Evolutionary conservation across 2,888 invertebrate genomes (phyloP).

Genomic region (Dyspetes luteomarginatus): DNA sequence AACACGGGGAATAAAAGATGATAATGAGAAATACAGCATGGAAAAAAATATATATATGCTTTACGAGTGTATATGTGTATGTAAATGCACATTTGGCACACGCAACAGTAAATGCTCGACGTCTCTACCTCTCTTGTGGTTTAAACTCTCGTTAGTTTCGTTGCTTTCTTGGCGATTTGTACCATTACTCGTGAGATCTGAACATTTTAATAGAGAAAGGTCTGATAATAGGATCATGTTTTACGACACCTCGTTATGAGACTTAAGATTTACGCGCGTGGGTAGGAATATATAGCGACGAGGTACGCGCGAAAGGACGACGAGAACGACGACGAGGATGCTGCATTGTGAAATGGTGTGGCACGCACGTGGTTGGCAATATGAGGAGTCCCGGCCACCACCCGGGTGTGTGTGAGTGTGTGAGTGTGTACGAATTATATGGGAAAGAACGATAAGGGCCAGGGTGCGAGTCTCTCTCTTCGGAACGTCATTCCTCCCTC

Average conservation of each 20-base stretch:
- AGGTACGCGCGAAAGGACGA: slow-evolving; percentile 56
- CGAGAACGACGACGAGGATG: slow-evolving; percentile 44
- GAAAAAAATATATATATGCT: slow-evolving; percentile 46
- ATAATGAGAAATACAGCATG: slow-evolving; percentile 30
- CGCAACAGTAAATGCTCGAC: slow-evolving; percentile 24
- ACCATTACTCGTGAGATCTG: slow-evolving; percentile 66
- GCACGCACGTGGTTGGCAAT: slow-evolving; percentile 64
- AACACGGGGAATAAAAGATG: slow-evolving; percentile 63
- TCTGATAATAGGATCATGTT: slow-evolving; percentile 82
- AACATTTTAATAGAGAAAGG: slow-evolving; percentile 74
- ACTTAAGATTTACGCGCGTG: slow-evolving; percentile 78
- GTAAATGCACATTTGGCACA: slow-evolving; percentile 20
- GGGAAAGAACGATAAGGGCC: slow-evolving; percentile 74
- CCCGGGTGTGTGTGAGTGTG: slow-evolving; percentile 45
- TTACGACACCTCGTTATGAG: slow-evolving; percentile 82
- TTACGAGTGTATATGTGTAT: slow-evolving; percentile 9
- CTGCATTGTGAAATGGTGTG: slow-evolving; percentile 63
- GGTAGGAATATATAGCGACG: slow-evolving; percentile 67
- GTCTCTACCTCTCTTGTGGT: slow-evolving; percentile 50
- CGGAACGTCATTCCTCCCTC: not conserved
- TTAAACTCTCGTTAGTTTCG: slow-evolving; percentile 27
- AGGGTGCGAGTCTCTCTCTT: slow-evolving; percentile 49
- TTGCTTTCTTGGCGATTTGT: slow-evolving; percentile 66
- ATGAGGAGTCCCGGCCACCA: slow-evolving; percentile 66
- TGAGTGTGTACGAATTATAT: slow-evolving; percentile 73